Base-by-base conservation (phyloP, 1,140 invertebrate species). In the Bombus soroeensis region DNA sequence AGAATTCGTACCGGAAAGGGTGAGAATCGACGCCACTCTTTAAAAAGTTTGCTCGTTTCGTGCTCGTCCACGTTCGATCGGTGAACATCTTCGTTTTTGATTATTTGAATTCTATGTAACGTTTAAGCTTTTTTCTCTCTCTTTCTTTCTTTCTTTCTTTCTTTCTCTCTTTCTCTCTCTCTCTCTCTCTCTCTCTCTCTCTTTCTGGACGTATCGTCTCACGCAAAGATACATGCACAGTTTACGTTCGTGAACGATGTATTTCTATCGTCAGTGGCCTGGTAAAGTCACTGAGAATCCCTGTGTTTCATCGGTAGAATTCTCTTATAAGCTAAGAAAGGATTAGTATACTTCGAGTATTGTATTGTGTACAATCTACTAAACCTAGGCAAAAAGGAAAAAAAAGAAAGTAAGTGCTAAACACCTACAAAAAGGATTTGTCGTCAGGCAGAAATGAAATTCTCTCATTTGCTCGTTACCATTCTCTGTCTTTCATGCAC, bases 321-420 rank as follows among this genome's bases (percentile, higher is more conserved):
- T 59, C 71, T 75, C 83, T 83, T 89, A 89, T 75, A 41, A 59
- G n/a, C 74, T 89, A 85, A 47, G 39, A 47, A 28, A 43, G 66
- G 64, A 90, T 93, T 93, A 95, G 90, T 93, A 94, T 94, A 94
- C 89, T 93, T 89, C 82, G 93, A 94, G 92, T 94, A 95, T 94
- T 94, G 91, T 93, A 94, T 94, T 94, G 91, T 93, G 91, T 93
- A 94, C 91, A 93, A 81, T 78, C 90, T 93, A 93, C 47, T 74
- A 77, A 64, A 85, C 41, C 78, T 85, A 89, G 32, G 6, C 37
- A 37, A 47, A 62, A 57, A 57, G 12, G 70, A 72, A 43, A 9
- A 41, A 25, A 77, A 25, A 77, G 4, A 41, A n/a, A 8, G 9
- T 25, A 64, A 37, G 15, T 25, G 53, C 39, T 59, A n/a, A 81